Percentiles rank a stretch among this genome's conserved stretches.
Evolutionary conservation across 92 coral and sea anemone genomes (phyloP).

Genomic region (Parazoanthus swiftii): DNA sequence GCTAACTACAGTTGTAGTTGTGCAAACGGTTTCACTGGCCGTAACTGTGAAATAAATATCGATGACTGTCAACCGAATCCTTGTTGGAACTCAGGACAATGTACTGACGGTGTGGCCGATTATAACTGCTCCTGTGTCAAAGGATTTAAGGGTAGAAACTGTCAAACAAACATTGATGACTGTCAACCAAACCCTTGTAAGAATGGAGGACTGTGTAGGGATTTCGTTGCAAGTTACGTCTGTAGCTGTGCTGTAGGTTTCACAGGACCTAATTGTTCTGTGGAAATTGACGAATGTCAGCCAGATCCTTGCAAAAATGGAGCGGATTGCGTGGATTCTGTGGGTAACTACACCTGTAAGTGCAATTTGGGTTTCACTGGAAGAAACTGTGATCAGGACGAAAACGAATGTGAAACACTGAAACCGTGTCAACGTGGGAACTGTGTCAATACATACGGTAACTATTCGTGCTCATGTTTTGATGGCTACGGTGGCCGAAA

Average conservation of each 20-base stretch:
- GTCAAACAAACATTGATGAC: conserved; percentile 62
- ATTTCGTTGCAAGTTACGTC: conserved; percentile 49
- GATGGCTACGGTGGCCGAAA: conserved; percentile 58
- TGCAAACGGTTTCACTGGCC: conserved; percentile 61
- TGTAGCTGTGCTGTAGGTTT: conserved; percentile 63
- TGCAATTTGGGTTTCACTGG: conserved; percentile 63
- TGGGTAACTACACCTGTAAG: conserved; percentile 55
- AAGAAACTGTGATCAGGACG: conserved; percentile 48
- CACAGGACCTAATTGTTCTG: conserved; percentile 54
- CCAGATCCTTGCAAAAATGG: conserved; percentile 63
- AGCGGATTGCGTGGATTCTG: conserved; percentile 57
- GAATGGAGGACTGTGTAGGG: conserved; percentile 59
- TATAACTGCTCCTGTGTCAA: conserved; percentile 60
- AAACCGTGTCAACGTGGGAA: conserved; percentile 63
- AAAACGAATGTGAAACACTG: conserved; percentile 54
- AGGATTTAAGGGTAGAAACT: conserved; percentile 66
- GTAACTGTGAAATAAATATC: conserved; percentile 59
- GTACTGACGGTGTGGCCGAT: conserved; percentile 55
- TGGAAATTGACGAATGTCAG: conserved; percentile 60
- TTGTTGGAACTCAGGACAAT: conserved; percentile 60
- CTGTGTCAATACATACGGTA: conserved; percentile 45
- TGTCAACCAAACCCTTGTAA: conserved; percentile 63
- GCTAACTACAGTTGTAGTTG: conserved; percentile 67
- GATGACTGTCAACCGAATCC: conserved; percentile 67
- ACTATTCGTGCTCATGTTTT: conserved; percentile 53